Base-by-base conservation (phyloP, 1,140 invertebrate genomes). In the Listronotus bonariensis region DNA sequence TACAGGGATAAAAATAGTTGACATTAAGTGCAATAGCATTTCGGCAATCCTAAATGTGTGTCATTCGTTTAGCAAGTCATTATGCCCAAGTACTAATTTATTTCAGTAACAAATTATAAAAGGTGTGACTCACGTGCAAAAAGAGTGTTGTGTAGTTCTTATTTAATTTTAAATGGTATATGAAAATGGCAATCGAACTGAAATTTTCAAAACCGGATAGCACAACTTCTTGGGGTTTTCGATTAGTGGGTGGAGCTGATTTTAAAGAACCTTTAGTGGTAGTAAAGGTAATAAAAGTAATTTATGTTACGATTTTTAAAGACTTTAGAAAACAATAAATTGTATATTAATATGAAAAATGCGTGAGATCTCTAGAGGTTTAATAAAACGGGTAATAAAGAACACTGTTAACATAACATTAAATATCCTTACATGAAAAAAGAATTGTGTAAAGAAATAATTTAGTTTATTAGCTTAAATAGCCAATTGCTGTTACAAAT, bases 141-240 rank as follows among this genome's bases (percentile, higher is more conserved):
- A 45, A 10, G 32, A 12, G n/a, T 38, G 38, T n/a, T 17, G 55
- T 17, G 20, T 57, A 15, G 2, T 26, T 5, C 20, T 26, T 26
- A n/a, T 26, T 26, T 26, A 26, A 26, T 26, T 26, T 26, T 26
- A 38, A 54, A 31, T 45, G 41, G 60, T 43, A 43, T 49, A 42
- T 20, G 17, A 26, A 15, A 32, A 83, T 84, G 83, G 81, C 81
- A 70, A 67, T 82, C 53, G 82, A 83, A 69, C 75, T 84, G 59
- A 86, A 85, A 74, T 84, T 88, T 73, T 80, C 82, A 46, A 87
- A 85, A 77, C 83, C 85, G 65, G 84, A 87, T 70, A 34, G 36
- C 15, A 84, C 83, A 64, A 82, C 82, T 53, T 86, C 90, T 56
- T 97, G 93, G 93, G 93, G 93, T 54, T 96, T 97, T 81, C 85